Conservation (phyloP, 1,140 invertebrate species). For the Phymorhynchus buccinoides region DNA sequence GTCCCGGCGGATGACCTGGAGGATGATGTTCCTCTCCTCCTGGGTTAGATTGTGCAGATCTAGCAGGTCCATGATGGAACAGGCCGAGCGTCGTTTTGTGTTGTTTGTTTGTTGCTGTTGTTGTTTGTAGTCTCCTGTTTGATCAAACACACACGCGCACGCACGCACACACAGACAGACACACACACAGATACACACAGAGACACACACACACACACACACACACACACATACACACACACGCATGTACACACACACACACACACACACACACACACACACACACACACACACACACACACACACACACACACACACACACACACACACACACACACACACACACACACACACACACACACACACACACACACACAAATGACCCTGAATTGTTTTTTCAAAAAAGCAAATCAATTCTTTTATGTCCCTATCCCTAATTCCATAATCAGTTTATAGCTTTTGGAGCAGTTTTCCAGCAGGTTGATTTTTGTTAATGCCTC, state of each 20-base stretch:
- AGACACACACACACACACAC: neutral
- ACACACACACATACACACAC: too few species aligned
- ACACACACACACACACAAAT: too few species aligned
- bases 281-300: neutral
- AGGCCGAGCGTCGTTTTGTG: neutral
- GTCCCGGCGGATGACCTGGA: constrained; percentile 52
- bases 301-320: neutral
- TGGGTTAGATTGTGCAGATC: constrained; percentile 49
- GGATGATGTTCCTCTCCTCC: constrained; percentile 51
- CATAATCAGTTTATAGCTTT: too few species aligned
- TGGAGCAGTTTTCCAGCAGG: too few species aligned
- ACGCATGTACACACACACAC: too few species aligned
- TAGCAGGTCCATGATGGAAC: constrained; percentile 35
- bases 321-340: neutral
- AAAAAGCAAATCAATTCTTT: too few species aligned
- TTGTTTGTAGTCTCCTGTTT: neutral
- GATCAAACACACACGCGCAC: neutral
- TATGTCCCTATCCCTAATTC: too few species aligned
- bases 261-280: neutral
- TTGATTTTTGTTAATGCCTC: too few species aligned
- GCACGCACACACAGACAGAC: too few species aligned
- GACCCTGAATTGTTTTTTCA: too few species aligned
- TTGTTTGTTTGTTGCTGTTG: neutral
- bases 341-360: neutral
- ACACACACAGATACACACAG: too few species aligned